These are phyloP conservation scores for Temnopleurus reevesii DNA, from an alignment of 53 echinoderm and acorn worm species.

Conservation along the genomic window DNA sequence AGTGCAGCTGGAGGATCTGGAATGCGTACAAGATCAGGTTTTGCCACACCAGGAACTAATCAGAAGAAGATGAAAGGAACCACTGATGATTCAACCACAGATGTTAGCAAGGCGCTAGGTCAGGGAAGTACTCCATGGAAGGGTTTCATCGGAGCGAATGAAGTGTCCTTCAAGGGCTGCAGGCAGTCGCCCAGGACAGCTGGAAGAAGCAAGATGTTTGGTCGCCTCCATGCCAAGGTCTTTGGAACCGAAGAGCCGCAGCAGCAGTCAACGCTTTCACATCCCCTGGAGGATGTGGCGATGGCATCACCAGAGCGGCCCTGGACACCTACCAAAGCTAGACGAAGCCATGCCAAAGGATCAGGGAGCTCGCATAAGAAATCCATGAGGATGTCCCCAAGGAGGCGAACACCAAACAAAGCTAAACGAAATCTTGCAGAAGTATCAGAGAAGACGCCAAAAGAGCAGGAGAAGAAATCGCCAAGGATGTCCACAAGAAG, in stretches of 20 bases:
- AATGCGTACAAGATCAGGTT: background rate
- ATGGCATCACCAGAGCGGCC: background rate
- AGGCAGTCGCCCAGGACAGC: conserved; percentile 14
- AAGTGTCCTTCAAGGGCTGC: background rate
- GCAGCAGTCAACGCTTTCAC: background rate
- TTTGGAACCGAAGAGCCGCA: conserved; percentile 20
- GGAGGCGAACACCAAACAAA: background rate
- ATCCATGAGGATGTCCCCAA: too few relatives aligned
- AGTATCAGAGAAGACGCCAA: background rate
- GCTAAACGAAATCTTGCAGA: background rate
- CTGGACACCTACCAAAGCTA: background rate
- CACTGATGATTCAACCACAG: background rate
- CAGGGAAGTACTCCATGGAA: background rate
- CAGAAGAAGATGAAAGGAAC: background rate
- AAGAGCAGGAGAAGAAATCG: background rate
- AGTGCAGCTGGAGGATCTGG: background rate
- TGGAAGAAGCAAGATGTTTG: conserved; percentile 44
- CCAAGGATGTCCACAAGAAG: background rate
- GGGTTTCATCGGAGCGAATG: background rate
- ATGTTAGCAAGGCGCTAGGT: too few relatives aligned
- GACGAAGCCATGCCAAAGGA: background rate
- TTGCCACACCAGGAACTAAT: background rate
- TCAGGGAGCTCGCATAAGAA: background rate
- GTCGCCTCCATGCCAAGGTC: conserved; percentile 38
- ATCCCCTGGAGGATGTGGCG: conserved; percentile 28